Evolutionary conservation across 2,113 vertebrate genomes (phyloP), one percentile per base, ranked within the genome.

Genomic region (Paratilapia polleni): DNA sequence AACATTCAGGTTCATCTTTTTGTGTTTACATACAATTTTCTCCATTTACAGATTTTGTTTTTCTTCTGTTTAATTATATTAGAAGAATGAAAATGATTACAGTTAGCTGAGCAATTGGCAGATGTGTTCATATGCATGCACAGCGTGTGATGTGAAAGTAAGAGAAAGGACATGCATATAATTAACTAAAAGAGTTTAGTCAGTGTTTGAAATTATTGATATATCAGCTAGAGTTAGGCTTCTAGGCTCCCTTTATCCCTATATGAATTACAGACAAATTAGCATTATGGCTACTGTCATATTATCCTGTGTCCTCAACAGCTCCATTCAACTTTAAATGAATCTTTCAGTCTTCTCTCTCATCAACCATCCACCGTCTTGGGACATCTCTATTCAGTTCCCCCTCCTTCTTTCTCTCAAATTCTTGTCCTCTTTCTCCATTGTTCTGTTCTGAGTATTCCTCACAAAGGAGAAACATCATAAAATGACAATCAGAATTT

Each of bases 401-500:
- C 75, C 24, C 6, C 62, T 38, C 20, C 20, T 64, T 7, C 60
- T 36, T 63, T 63, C 28, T 74, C 49, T 43, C 57, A 4, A 49
- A 70, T 49, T 36, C 28, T 8, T n/a, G 17, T 24, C 10, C 43
- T 77, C 47, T 28, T 19, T 43, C 73, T 56, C 38, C 6, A 8
- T 60, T 38, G 19, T 34, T 81, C 78, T 52, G 59, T 82, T 82
- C 41, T 62, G 8, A 63, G 34, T 38, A 38, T 4, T 64, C 22
- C 13, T 64, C 20, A 64, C 22, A 64, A 43, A 24, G 14, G 22
- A 47, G 8, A 68, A 68, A 43, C 24, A 47, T 47, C 24, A 24
- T 43, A 73, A 80, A 82, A 83, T 19, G 12, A 54, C 36, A 19
- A 58, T 76, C 19, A 54, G 8, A 80, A 85, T 87, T 75, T 41